Conservation (phyloP, 2,797 vertebrate species). For the Melanogrammus aeglefinus region DNA sequence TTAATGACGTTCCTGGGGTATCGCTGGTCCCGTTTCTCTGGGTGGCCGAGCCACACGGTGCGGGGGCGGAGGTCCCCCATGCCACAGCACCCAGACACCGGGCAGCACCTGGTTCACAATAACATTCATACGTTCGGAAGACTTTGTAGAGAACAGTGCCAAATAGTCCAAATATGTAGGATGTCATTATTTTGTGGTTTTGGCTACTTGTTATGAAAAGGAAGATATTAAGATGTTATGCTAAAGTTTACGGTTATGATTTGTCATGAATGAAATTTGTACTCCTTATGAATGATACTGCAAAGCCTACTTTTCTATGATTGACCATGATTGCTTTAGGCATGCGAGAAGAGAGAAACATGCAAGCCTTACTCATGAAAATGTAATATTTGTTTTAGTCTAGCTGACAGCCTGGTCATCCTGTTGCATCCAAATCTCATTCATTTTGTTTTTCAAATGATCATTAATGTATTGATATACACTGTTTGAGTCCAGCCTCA, state of each 20-base stretch:
- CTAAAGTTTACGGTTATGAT: not conserved
- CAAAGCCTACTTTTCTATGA: not conserved
- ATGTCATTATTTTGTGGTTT: not conserved
- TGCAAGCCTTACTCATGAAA: slow-evolving; percentile 32
- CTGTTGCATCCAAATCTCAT: not conserved
- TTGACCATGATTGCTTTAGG: not conserved
- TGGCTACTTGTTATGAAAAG: not conserved
- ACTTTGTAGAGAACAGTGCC: not conserved
- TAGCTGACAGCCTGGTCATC: slow-evolving; percentile 2
- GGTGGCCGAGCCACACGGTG: slow-evolving; percentile 95
- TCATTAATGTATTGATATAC: not conserved
- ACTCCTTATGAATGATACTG: not conserved
- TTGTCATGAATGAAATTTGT: not conserved
- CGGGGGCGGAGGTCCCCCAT: slow-evolving; percentile 90
- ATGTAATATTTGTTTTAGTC: slow-evolving; percentile 19
- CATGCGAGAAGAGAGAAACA: not conserved
- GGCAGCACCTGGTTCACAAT: slow-evolving; percentile 80
- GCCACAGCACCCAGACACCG: slow-evolving; percentile 91
- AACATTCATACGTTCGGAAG: not conserved
- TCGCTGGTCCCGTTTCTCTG: slow-evolving; percentile 94
- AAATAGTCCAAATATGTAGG: not conserved
- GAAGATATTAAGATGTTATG: not conserved
- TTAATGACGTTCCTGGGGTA: slow-evolving; percentile 98
- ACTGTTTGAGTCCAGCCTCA: not conserved
- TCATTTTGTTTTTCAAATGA: not conserved